Base-by-base conservation (phyloP, 2,888 invertebrate species). In the Diogma glabrata region DNA sequence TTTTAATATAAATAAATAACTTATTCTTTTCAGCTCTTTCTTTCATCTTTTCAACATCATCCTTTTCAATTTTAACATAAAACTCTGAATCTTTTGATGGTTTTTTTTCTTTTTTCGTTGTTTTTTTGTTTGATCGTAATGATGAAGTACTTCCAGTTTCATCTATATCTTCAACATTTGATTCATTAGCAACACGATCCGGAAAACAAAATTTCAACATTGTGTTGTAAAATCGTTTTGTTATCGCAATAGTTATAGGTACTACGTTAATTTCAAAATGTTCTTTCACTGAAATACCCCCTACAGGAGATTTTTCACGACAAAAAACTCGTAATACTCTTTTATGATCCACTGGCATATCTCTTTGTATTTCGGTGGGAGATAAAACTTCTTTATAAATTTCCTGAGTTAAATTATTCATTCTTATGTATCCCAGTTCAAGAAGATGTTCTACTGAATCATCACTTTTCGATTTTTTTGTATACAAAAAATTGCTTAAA, bases 211-310 rank as follows among this genome's bases (percentile, higher is more conserved):
- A 99, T 70, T 88, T 90, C 62, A 97, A 77, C 87, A 99, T 92
- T 40, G 92, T 94, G 66, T 90, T 90, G 75, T 91, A 99, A 72
- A 96, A 94, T 67, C 93, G 91, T 69, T 95, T 92, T 0, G 95
- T 96, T 51, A 96, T 74, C 57, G 90, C 86, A 63, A 91, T 90
- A 2, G 87, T 85, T 54, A 97, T 79, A 8, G 97, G 96, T 12
- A 93, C 91, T 40, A 97, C 87, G 72, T 96, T 96, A 57, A 97
- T 93, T 74, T 99, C 99, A 68, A 99, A 95, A 71, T 96, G 95
- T 65, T 99, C 97, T 67, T 97, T 99, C 12, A 99, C 93, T 0
- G 94, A 89, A 59, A 99, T 99, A 3, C 99, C 99, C n/a, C 95
- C 96, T 6, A 97, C 97, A 0, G 94, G 95, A 45, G 93, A 91